Conservation (phyloP, 2,888 invertebrate species). For the Eupithecia insigniata region DNA sequence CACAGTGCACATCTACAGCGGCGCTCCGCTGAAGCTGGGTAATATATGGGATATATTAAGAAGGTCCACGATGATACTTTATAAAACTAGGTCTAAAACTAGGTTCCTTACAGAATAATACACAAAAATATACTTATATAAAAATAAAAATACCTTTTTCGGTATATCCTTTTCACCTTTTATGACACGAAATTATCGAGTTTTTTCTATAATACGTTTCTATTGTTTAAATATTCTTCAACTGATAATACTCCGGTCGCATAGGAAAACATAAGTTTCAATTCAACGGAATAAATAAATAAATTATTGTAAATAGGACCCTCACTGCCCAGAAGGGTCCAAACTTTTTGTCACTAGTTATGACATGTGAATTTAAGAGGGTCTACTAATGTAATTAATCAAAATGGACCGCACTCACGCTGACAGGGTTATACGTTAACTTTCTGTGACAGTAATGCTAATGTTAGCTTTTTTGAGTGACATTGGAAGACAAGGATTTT, state of each 20-base stretch:
- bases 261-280: conserved; percentile 7
- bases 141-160: neutral
- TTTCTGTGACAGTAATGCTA: conserved; percentile 48
- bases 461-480: neutral
- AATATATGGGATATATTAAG: neutral
- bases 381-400: conserved; percentile 70
- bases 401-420: conserved; percentile 59
- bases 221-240: neutral
- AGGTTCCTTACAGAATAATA: neutral
- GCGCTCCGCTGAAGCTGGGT: too few relatives aligned
- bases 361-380: conserved; percentile 73
- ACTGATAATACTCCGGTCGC: neutral
- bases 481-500: neutral
- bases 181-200: neutral
- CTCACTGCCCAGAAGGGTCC: conserved; percentile 36
- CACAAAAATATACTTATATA: neutral
- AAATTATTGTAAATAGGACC: conserved; percentile 23
- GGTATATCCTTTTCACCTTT: too few relatives aligned
- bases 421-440: conserved; percentile 57
- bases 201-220: neutral
- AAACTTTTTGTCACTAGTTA: conserved; percentile 65
- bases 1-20: too few relatives aligned
- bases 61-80: neutral
- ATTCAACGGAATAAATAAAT: conserved; percentile 14
- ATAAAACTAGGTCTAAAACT: neutral